These are phyloP conservation scores for Hydrocynus forskahlii DNA, from an alignment of 2,797 vertebrate genomes.

Conservation along the genomic window DNA sequence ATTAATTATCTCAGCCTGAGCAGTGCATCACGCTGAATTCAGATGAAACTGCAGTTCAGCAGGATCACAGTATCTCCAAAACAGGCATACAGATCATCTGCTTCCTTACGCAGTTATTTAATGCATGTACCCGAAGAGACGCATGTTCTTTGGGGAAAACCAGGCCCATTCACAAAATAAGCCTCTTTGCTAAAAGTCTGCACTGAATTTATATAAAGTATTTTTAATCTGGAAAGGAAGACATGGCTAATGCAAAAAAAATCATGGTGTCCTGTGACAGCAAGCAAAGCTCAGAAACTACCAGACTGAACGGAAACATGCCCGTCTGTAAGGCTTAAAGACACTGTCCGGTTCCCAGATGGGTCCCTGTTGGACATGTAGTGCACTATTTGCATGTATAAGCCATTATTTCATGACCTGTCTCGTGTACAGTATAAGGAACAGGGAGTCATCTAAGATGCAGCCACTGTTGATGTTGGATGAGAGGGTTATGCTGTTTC, in stretches of 20 bases:
- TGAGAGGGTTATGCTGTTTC: conserved; percentile 10
- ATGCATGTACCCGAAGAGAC: background rate
- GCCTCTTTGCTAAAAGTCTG: background rate
- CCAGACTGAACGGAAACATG: background rate
- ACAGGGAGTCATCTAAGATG: background rate
- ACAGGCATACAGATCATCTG: background rate
- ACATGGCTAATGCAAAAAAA: background rate
- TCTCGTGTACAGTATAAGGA: background rate
- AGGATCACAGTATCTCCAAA: conserved; percentile 6
- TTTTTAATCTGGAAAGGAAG: background rate
- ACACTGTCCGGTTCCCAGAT: background rate
- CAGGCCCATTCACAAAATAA: background rate
- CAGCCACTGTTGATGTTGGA: conserved; percentile 1
- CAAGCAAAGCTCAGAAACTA: background rate
- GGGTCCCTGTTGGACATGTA: background rate
- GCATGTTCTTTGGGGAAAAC: background rate
- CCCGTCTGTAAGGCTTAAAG: background rate
- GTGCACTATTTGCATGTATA: background rate
- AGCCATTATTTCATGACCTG: background rate
- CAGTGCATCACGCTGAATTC: conserved; percentile 6
- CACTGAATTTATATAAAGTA: background rate
- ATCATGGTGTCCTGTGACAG: background rate
- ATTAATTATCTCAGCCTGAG: conserved; percentile 22
- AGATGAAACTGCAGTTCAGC: conserved; percentile 9
- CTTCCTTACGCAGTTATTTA: background rate